phyloP scores from a whole-genome alignment of 2,113 vertebrate genomes.

The Microcebus jonahi region DNA sequence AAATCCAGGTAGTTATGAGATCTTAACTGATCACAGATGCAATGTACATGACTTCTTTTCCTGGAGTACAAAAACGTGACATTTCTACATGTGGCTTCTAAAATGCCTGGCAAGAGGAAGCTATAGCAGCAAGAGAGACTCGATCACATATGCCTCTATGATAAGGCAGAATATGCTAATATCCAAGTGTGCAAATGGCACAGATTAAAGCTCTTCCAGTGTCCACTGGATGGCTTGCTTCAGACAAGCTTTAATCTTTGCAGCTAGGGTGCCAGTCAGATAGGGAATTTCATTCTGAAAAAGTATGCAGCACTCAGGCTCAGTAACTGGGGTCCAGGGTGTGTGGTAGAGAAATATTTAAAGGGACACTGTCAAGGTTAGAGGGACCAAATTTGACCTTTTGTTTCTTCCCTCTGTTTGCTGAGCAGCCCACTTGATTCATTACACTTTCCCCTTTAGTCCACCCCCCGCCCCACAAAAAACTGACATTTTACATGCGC shows the following conservation, averaged over 20 bases:
- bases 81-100: slow-evolving; percentile 1
- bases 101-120: slow-evolving; percentile 40
- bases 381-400: slow-evolving; percentile 77
- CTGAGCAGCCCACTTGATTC: slow-evolving; percentile 65
- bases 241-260: slow-evolving; percentile 72
- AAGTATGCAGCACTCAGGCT: slow-evolving; percentile 52
- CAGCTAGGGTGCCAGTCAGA: slow-evolving; percentile 53
- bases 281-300: slow-evolving; percentile 38
- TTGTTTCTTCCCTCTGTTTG: slow-evolving; percentile 76
- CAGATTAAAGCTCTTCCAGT: slow-evolving; percentile 69
- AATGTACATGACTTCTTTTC: not conserved
- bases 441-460: slow-evolving; percentile 62
- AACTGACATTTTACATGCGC: slow-evolving; percentile 70
- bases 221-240: slow-evolving; percentile 48
- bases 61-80: not conserved
- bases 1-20: not conserved
- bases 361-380: slow-evolving; percentile 81
- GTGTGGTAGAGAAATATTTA: slow-evolving; percentile 72
- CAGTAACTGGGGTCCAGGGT: slow-evolving; percentile 49
- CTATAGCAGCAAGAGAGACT: slow-evolving; percentile 25
- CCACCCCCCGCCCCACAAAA: slow-evolving; percentile 56
- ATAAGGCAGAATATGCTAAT: not conserved
- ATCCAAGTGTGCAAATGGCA: slow-evolving; percentile 34
- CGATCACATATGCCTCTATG: slow-evolving; percentile 31
- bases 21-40: not conserved